phyloP scores from a whole-genome alignment of 2,888 invertebrate genomes.

The Agonopterix arenella region DNA sequence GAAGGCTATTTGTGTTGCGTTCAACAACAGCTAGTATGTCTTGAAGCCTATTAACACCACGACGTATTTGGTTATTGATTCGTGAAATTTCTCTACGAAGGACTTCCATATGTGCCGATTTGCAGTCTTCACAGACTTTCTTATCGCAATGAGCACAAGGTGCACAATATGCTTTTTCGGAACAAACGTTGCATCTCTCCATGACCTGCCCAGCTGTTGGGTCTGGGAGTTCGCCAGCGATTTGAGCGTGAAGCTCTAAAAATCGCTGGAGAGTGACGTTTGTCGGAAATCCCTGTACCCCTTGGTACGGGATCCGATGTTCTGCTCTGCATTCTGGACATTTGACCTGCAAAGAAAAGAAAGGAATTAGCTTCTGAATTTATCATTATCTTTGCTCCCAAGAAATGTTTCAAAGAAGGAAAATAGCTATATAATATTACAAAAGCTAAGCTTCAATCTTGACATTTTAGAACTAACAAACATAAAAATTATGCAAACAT shows the following conservation, averaged over 20 bases:
- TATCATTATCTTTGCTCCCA: background rate
- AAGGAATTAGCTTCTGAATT: background rate
- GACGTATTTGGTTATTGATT: conserved; percentile 91
- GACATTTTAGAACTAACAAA: too few relatives aligned
- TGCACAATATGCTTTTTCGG: conserved; percentile 92
- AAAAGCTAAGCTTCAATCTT: too few relatives aligned
- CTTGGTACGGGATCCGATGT: conserved; percentile 96
- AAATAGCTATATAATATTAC: too few relatives aligned
- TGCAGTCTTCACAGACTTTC: conserved; percentile 97
- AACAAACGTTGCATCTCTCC: conserved; percentile 95
- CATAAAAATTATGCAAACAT: too few relatives aligned
- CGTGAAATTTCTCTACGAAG: conserved; percentile 92
- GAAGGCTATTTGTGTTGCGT: conserved; percentile 91
- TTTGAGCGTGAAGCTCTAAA: conserved; percentile 94
- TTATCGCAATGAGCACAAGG: conserved; percentile 97
- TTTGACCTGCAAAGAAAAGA: conserved; percentile 82
- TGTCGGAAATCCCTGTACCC: conserved; percentile 95
- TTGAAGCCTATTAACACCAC: conserved; percentile 92
- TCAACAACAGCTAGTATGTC: conserved; percentile 90
- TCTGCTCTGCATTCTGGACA: conserved; percentile 99
- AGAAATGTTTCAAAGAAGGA: too few relatives aligned
- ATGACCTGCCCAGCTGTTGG: conserved; percentile 94
- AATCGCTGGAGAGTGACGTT: conserved; percentile 97
- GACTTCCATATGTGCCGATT: conserved; percentile 97
- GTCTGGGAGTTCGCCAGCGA: conserved; percentile 93